Evolutionary conservation across 2,888 invertebrate genomes (phyloP).

Genomic region (Drosophila merina): DNA sequence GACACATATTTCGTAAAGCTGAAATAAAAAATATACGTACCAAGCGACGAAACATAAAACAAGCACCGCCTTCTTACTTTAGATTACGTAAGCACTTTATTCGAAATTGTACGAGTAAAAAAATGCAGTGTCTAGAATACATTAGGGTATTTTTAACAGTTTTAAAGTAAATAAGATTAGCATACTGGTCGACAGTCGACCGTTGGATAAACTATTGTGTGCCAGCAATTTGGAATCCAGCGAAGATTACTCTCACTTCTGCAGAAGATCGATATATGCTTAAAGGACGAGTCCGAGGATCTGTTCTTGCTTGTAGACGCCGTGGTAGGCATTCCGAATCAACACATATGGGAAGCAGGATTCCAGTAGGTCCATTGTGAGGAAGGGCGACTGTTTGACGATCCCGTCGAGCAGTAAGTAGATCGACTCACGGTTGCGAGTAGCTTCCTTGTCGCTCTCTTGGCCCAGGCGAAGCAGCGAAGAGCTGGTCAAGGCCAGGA

Average conservation of each 20-base stretch:
- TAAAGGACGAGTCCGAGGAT: conserved; percentile 72
- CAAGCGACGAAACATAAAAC: conserved; percentile 15
- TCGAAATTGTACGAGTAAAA: conserved; percentile 62
- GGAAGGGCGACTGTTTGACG: conserved; percentile 98
- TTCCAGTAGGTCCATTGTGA: conserved; percentile 99
- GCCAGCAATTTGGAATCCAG: conserved; percentile 11
- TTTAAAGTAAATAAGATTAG: conserved; percentile 41
- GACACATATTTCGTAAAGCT: conserved; percentile 23
- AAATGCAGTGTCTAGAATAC: conserved; percentile 56
- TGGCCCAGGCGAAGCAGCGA: conserved; percentile 97
- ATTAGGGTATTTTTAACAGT: conserved; percentile 64
- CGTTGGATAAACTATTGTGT: conserved; percentile 35
- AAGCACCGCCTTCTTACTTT: conserved; percentile 6
- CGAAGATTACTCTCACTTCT: neutral
- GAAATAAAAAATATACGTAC: conserved; percentile 44
- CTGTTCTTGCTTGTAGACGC: conserved; percentile 95
- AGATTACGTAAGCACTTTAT: conserved; percentile 68
- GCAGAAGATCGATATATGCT: neutral
- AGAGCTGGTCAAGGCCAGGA: conserved; percentile 95
- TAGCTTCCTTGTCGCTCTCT: conserved; percentile 97
- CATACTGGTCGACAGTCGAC: conserved; percentile 43
- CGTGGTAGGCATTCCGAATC: conserved; percentile 98
- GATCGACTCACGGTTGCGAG: conserved; percentile 97
- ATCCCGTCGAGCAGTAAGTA: conserved; percentile 98
- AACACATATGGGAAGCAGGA: conserved; percentile 99